phyloP scores from a whole-genome alignment of 2,113 vertebrate genomes.

The Thymallus thymallus region DNA sequence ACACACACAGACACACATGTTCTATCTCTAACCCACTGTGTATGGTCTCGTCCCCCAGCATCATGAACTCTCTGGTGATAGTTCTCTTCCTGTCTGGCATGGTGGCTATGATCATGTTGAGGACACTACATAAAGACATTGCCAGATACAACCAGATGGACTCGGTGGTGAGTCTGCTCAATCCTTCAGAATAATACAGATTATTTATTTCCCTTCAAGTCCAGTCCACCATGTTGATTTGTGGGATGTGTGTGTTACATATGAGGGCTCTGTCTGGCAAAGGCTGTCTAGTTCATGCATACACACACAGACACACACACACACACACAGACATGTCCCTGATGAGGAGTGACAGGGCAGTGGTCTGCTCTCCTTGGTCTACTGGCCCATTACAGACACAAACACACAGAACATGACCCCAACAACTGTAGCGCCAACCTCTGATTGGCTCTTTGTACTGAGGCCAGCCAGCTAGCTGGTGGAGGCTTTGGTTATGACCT shows the following conservation, averaged over 20 bases:
- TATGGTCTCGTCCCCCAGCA: conserved; percentile 64
- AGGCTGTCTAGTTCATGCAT: not conserved
- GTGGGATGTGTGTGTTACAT: no score
- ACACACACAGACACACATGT: not conserved
- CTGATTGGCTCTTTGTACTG: no score
- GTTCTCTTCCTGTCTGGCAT: conserved; percentile 94
- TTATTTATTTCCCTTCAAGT: no score
- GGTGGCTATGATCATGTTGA: conserved; percentile 94
- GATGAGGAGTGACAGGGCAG: no score
- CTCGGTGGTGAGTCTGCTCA: conserved; percentile 70
- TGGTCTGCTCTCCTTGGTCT: no score
- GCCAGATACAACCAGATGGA: conserved; percentile 96
- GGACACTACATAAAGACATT: conserved; percentile 94
- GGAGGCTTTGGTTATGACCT: no score
- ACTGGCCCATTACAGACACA: no score
- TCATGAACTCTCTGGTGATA: conserved; percentile 96
- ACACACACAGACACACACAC: not conserved
- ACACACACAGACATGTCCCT: not conserved
- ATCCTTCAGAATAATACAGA: conserved; percentile 53
- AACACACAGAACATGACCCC: no score
- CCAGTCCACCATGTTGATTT: no score
- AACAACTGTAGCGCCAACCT: no score
- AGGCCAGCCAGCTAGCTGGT: no score
- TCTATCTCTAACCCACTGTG: not conserved
- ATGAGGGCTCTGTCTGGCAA: not conserved